Conservation (phyloP, 2,888 invertebrate genomes). For the Incurvaria masculella region DNA sequence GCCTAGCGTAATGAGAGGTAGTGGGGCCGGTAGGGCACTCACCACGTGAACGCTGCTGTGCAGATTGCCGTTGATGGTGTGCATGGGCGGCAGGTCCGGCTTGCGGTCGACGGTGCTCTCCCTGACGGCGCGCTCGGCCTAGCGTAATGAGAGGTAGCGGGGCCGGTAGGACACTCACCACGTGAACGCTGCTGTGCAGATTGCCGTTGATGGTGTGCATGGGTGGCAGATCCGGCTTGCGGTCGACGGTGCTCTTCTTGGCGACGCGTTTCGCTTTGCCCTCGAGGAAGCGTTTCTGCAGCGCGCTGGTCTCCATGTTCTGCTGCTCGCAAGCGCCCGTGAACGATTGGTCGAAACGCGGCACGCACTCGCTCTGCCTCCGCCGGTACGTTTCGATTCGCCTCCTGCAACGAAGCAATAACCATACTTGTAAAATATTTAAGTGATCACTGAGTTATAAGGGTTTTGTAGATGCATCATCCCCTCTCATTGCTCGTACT, state of each 20-base stretch:
- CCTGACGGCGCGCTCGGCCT: conserved; percentile 84
- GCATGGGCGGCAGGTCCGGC: conserved; percentile 35
- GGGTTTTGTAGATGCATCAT: too few relatives aligned
- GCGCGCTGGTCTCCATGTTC: conserved; percentile 80
- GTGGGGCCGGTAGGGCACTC: too few relatives aligned
- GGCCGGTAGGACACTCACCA: conserved; percentile 50
- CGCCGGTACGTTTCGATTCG: conserved; percentile 86
- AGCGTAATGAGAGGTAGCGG: conserved; percentile 43
- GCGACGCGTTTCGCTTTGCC: conserved; percentile 85
- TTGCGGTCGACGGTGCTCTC: conserved; percentile 64
- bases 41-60: conserved; percentile 78
- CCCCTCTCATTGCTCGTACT: too few relatives aligned
- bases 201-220: conserved; percentile 41
- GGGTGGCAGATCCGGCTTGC: conserved; percentile 42
- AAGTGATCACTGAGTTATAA: too few relatives aligned
- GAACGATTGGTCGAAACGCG: conserved; percentile 85
- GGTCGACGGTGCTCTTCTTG: conserved; percentile 70
- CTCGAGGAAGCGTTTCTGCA: conserved; percentile 88
- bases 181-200: conserved; percentile 72
- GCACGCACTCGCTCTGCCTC: conserved; percentile 81
- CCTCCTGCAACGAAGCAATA: conserved; percentile 51
- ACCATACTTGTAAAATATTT: too few relatives aligned
- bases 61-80: conserved; percentile 49
- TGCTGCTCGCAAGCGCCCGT: conserved; percentile 88
- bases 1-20: too few relatives aligned